Base-by-base conservation (phyloP, 2,113 vertebrate species). In the Anser brachyrhynchus region DNA sequence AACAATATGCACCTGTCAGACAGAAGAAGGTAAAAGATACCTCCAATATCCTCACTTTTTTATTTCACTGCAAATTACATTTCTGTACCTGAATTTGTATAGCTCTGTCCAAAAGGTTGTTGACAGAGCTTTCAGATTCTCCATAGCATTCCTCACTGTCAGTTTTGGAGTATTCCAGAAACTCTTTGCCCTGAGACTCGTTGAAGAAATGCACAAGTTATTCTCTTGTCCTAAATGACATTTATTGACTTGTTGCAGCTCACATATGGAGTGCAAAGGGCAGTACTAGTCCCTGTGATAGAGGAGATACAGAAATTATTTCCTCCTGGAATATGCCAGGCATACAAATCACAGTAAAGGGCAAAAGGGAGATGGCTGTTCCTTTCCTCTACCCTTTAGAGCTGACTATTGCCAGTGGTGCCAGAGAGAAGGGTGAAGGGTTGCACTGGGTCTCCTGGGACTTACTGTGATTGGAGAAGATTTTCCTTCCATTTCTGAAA, bases 401-500 rank as follows among this genome's bases (percentile, higher is more conserved):
- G 35, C 44, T 85, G 55, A 31, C 43, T 88, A 59, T 49, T 89
- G 49, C 17, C 35, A 37, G 33, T 58, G 35, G 13, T 61, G 57
- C 35, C 4, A 2, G 67, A 80, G 65, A 52, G n/a, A 44, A 73
- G 41, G 39, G 7, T 31, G 69, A 65, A 29, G 25, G 67, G 41
- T 82, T 75, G 49, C 49, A n/a, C 6, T 66, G 35, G 9, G 51
- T 90, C 52, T 85, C 59, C 33, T 78, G 69, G 26, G 55, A 64
- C 62, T 66, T 87, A 72, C 11, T 54, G 79, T 78, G 65, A 10
- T 23, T 26, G 65, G 80, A 67, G 51, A 86, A 67, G 51, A 86
- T 87, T 91, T 94, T 91, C 54, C 59, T 85, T 94, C 72, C 25
- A 29, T 86, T 93, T 86, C 55, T 89, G 73, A 76, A 91, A 62